Evolutionary conservation across 1,140 invertebrate genomes (phyloP), one percentile per base, ranked within the genome.

Genomic region (Neelides sp.): DNA sequence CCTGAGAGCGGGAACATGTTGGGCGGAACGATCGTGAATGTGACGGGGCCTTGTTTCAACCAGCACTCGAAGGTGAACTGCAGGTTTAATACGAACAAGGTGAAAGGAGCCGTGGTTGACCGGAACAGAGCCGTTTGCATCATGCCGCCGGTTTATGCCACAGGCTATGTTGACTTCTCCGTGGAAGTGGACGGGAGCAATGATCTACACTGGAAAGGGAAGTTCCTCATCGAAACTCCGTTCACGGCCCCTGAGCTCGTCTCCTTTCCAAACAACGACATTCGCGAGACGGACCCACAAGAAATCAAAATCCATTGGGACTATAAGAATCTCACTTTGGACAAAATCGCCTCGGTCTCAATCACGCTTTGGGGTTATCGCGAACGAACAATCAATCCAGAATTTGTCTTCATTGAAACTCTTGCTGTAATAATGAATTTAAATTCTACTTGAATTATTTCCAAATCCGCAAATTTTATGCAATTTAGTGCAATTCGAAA

Each of bases 1-100:
- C 88, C 91, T 1, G 85, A 93, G 66, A 89, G 84, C 64, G 89
- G 90, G n/a, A 90, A 90, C 65, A 95, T 96, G 91, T 69, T 96
- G 39, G 90, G 90, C 2, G 90, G 90, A 8, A 91, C 87, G 0
- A 78, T 93, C 37, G 87, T 96, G 3, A 94, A 95, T 63, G 86
- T 96, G 23, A 94, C 90, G 0, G 91, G 91, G 0, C 91, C 91
- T 8, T 96, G 91, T 66, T 88, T 91, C 61, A 72, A 76, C 41
- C 73, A 73, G 0, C 74, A 75, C 15, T 74, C 80, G 51, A 78
- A 83, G 56, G 77, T 94, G 13, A 78, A 73, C 30, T 92, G 88
- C n/a, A n/a, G n/a, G n/a, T 89, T 89, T 61, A 84, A 89, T 60
- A 67, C 68, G 1, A 80, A 75, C 0, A 73, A 78, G 49, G 83